Base-by-base conservation (phyloP, 2,797 vertebrate species). In the Decapterus maruadsi region DNA sequence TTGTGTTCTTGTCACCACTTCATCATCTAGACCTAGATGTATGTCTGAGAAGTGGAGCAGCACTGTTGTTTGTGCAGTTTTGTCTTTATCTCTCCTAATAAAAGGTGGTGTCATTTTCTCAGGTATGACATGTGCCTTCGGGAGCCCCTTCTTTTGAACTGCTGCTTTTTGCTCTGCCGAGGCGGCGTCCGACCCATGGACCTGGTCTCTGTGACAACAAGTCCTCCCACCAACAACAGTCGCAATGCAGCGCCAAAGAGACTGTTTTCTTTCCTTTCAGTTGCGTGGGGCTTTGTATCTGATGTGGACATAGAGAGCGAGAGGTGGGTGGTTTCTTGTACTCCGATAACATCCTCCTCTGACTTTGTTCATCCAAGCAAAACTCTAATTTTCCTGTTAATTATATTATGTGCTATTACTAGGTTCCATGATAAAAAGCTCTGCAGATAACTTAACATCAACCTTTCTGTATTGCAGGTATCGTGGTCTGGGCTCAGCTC, bases 271-370 rank as follows among this genome's bases (percentile, higher is more conserved):
- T 97, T 98, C 91, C 94, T 99, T n/a, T 96, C 96, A 8, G 96
- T 99, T 78, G 97, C 97, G 74, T 98, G 97, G 97, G 97, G 97
- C 55, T 96, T 99, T 53, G 95, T 99, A 76, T 98, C 97, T 0
- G 97, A 99, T 4, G 97, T 98, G 58, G 97, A 99, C 85, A 97
- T 97, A 8, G 97, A 97, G 84, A 99, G 97, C n/a, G 97, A 99
- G 89, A 95, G 96, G 94, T 95, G 53, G 77, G 19, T 64, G 26
- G 36, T 65, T 65, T 20, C 43, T 53, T 14, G 13, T 26, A 26
- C 9, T 51, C 6, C 26, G 26, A 60, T 14, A 72, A 54, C 19
- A 17, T 65, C 6, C n/a, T 43, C 3, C 42, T 8, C 63, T 46
- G 5, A 6, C 11, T 61, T 68, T 43, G 40, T 56, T 74, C 22